Base-by-base conservation (phyloP, 2,888 invertebrate genomes). In the Caenorhabditis parvicauda region DNA sequence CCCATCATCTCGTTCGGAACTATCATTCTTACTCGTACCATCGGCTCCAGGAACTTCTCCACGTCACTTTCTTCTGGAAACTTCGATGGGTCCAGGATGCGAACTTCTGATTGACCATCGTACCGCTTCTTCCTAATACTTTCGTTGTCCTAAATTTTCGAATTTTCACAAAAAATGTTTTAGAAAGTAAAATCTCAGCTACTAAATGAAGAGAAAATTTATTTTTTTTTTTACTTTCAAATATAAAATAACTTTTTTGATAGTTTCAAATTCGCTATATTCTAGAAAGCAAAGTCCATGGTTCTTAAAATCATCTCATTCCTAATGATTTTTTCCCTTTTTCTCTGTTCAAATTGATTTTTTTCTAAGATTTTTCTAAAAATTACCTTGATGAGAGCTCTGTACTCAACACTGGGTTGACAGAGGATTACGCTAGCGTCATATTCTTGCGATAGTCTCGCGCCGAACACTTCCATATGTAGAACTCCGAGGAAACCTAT, bases 381-480 rank as follows among this genome's bases (percentile, higher is more conserved):
- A 19, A 5, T 14, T 46, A 64, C 67, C 51, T 74, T 73, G 27
- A 66, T 63, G 61, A 66, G 70, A 76, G 84, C 83, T 79, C 83
- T 82, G 74, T 84, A 86, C 32, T 85, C 84, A 14, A 86, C 85
- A 72, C 82, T 84, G 17, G 86, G 86, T 17, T 83, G 79, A 3
- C 85, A 85, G 2, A 85, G 79, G 54, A 86, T 83, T n/a, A 84
- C 83, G 57, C 82, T 81, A 2, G 84, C 82, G 67, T 83, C 81
- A 71, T 83, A 83, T 70, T 86, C 86, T 63, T 85, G 84, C 52
- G 85, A 84, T 51, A 86, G 75, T 22, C 86, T 76, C 59, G 85
- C 84, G 46, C 75, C 80, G 54, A 83, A 82, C 7, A 86, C 85
- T 64, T 86, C 86, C 85, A 86, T 84, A 69, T 86, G 86, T 35